A percentile compares a stretch with the other conserved stretches of the same genome.
Evolutionary conservation across 2,888 invertebrate species (phyloP).

Genomic region (Pristionchus arcanus): DNA sequence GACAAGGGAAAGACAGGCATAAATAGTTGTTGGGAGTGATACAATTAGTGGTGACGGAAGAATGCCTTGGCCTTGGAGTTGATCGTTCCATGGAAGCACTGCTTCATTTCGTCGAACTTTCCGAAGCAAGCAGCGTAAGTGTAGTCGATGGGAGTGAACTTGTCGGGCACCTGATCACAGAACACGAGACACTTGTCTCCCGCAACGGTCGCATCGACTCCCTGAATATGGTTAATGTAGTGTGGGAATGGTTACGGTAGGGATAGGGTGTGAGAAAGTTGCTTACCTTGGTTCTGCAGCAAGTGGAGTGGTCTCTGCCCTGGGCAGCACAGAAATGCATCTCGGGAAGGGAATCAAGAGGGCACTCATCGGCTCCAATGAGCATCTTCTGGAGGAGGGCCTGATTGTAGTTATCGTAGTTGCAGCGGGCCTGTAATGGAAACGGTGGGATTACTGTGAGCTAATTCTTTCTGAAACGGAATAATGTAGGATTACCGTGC

Average conservation of each 20-base stretch:
- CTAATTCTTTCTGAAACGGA: not conserved
- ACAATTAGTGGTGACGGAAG: constrained; percentile 34
- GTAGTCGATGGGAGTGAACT: constrained; percentile 47
- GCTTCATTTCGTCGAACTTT: constrained; percentile 47
- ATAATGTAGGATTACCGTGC: not conserved
- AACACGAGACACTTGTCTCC: constrained; percentile 50
- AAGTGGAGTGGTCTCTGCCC: constrained; percentile 31
- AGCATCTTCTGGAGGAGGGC: constrained; percentile 31
- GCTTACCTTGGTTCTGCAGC: not conserved
- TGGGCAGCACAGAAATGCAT: constrained; percentile 50
- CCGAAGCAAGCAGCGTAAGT: constrained; percentile 46
- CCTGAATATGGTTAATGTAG: not conserved
- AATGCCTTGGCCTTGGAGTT: constrained; percentile 15
- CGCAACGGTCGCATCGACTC: constrained; percentile 11
- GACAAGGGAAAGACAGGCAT: not conserved
- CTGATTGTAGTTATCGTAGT: constrained; percentile 33
- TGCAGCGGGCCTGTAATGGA: constrained; percentile 28
- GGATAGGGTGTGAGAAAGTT: not conserved
- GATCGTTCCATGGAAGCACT: constrained; percentile 40
- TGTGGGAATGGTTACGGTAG: not conserved
- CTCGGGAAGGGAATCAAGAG: constrained; percentile 52
- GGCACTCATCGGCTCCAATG: constrained; percentile 34
- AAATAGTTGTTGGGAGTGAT: not conserved
- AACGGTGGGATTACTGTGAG: not conserved
- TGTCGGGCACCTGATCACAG: constrained; percentile 38